A percentile compares a stretch with the other conserved stretches of the same genome.
phyloP scores from a whole-genome alignment of 2,888 invertebrate genomes.

The Trichogramma evanescens region DNA sequence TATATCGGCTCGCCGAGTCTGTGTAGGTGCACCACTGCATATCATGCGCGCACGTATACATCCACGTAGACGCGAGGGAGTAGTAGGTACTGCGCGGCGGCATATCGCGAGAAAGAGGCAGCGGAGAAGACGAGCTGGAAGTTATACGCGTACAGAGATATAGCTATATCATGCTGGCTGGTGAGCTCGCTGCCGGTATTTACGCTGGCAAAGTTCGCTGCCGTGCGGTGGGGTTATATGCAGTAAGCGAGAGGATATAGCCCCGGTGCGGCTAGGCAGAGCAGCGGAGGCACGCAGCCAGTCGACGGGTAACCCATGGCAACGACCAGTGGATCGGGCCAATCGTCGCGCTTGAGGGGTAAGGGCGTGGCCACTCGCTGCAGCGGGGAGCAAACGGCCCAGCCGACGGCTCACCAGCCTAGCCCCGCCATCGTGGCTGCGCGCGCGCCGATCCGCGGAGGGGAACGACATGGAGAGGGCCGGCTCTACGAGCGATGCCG shows the following conservation, averaged over 20 bases:
- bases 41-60: too few species aligned
- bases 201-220: slow-evolving; percentile 3
- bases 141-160: neutral
- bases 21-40: too few species aligned
- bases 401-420: slow-evolving; percentile 40
- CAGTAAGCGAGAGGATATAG: slow-evolving; percentile 2
- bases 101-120: neutral
- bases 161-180: neutral
- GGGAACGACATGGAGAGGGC: slow-evolving; percentile 39
- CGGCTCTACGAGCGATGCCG: slow-evolving; percentile 44
- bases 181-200: slow-evolving; percentile 2
- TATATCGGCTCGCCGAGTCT: too few species aligned
- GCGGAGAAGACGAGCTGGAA: too few species aligned
- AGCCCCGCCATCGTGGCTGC: slow-evolving; percentile 44
- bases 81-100: too few species aligned
- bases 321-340: slow-evolving; percentile 52
- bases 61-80: too few species aligned
- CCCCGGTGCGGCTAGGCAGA: slow-evolving; percentile 11
- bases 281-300: slow-evolving; percentile 9
- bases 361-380: slow-evolving; percentile 45
- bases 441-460: too few species aligned
- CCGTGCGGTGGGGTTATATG: neutral
- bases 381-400: slow-evolving; percentile 20
- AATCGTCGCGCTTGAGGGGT: slow-evolving; percentile 46
- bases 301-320: slow-evolving; percentile 47